Conservation (phyloP, 2,797 vertebrate genomes). For the Sarcophilus harrisii region DNA sequence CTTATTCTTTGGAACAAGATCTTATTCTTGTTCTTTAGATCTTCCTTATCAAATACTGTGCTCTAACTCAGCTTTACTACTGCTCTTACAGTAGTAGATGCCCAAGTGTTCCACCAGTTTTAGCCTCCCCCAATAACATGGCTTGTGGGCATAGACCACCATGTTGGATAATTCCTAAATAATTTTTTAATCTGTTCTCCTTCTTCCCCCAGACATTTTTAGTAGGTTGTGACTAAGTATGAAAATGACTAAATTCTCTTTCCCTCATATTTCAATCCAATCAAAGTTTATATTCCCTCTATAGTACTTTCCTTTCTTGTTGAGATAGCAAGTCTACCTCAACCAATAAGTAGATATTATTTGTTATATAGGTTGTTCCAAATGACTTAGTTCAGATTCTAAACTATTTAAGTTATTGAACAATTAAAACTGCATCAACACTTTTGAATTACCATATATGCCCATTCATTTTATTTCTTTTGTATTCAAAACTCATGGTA, state of each 20-base stretch:
- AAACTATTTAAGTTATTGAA: neutral
- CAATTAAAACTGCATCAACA: neutral
- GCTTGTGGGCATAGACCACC: neutral
- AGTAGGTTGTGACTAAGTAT: slow-evolving; percentile 21
- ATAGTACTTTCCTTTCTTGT: slow-evolving; percentile 29
- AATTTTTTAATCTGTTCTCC: slow-evolving; percentile 49
- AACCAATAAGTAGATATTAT: slow-evolving; percentile 11
- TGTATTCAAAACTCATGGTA: neutral
- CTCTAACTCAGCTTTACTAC: neutral
- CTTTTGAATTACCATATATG: neutral
- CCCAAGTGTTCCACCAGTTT: neutral
- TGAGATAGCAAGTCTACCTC: neutral
- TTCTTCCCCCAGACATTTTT: slow-evolving; percentile 5
- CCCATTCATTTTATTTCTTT: neutral
- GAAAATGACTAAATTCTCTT: slow-evolving; percentile 3
- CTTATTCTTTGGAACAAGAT: neutral
- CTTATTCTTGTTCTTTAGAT: neutral
- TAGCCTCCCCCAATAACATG: neutral
- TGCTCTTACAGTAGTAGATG: neutral
- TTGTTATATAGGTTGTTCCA: slow-evolving; percentile 28
- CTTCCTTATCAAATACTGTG: neutral
- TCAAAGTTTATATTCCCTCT: slow-evolving; percentile 5
- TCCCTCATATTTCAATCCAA: slow-evolving; percentile 32
- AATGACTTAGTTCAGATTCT: neutral
- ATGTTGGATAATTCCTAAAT: neutral